Evolutionary conservation across 2,888 invertebrate species (phyloP), one percentile per base, ranked within the genome.

Genomic region (Mythimna vitellina): DNA sequence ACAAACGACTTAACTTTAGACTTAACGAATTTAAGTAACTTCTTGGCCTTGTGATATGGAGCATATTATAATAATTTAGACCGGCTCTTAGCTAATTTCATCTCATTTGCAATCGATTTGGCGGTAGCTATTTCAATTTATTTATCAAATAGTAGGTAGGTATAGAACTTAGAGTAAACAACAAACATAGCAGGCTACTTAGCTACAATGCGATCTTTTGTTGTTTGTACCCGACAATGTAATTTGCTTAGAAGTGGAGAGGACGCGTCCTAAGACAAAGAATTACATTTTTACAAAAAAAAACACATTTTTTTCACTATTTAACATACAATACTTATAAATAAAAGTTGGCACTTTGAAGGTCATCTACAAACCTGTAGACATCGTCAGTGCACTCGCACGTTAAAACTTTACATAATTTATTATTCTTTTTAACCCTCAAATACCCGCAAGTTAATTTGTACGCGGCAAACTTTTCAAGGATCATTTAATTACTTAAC

Each of bases 21-120:
- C n/a, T n/a, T n/a, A n/a, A n/a, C n/a, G n/a, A 61, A 54, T 46
- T 17, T 35, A 35, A 51, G 29, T 12, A 9, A 56, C 12, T 2
- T 42, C 49, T 38, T 60, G 46, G 35, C 76, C 73, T 73, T 73
- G 53, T 46, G 14, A 46, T 46, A 46, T 46, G 20, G 17, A 7
- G 7, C 42, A 46, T 46, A 46, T 46, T 46, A 46, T 38, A 25
- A 46, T 53, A 25, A 46, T 53, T 65, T n/a, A 20, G 9, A 46
- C n/a, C 42, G 17, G 20, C 53, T 53, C 35, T 75, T 54, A n/a
- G 51, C 65, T 12, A 76, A 67, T 61, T 76, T 65, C 29, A 38
- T 67, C 29, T 49, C 54, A 74, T 61, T 61, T 74, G 49, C 38
- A 74, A 56, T n/a, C 1, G 8, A 51, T 51, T 20, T 56, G n/a